Base-by-base conservation (phyloP, 2,888 invertebrate genomes). In the Koerneria pararmatus region DNA sequence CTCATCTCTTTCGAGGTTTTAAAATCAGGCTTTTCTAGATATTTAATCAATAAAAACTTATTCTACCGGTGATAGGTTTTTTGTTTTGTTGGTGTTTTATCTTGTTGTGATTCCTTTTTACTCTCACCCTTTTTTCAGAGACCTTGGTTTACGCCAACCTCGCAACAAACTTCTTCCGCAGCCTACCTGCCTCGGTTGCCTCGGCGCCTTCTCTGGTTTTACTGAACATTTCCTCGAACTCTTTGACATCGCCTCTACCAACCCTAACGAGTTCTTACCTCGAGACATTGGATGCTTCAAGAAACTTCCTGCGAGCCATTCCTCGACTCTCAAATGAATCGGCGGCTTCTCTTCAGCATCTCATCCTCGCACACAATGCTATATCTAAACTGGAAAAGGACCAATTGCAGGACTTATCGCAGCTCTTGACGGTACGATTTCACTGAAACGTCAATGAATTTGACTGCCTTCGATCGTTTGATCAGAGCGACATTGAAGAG, bases 151-250 rank as follows among this genome's bases (percentile, higher is more conserved):
- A 78, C 41, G 61, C 80, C 31, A 77, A 79, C 59, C 46, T 78
- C 46, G 78, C 78, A 2, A 56, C 67, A 24, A 80, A 80, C 65
- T 48, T 65, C 32, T 64, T 80, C 51, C 53, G 60, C 15, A 57
- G 48, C 11, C 68, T 81, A 22, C 81, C 80, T 8, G 65, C 64
- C 1, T 51, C 78, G 8, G 65, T 80, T n/a, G 66, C 66, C 1
- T 60, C 58, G n/a, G 70, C 79, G 29, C 70, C 69, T 3, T 61
- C 67, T 62, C 68, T 80, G 11, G 72, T 78, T 8, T 72, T 72
- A 24, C 60, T 81, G 22, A 81, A 80, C 69, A 62, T 81, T 6
- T 74, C 73, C 5, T 60, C 63, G 24, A 80, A 80, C 61, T 19
- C 2, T 53, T 29, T 62, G 24, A 19, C 35, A 4, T 62, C 62